Evolutionary conservation across 2,888 invertebrate genomes (phyloP).

Genomic region (Trilocha varians): DNA sequence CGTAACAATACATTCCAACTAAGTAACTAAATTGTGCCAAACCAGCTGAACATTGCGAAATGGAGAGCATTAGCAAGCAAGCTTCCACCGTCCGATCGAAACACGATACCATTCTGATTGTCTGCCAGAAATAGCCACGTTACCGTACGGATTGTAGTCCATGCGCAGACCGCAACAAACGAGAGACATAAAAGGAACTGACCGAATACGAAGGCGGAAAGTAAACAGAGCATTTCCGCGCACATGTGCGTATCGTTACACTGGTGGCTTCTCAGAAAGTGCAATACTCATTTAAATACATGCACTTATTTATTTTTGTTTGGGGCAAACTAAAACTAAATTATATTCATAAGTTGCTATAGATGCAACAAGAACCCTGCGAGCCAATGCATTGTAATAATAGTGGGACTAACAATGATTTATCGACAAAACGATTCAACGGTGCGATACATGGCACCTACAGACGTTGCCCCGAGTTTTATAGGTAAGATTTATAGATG

Average conservation of each 20-base stretch:
- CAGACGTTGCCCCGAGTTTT: constrained; percentile 33
- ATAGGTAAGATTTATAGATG: constrained; percentile 47
- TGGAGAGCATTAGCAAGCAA: constrained; percentile 14
- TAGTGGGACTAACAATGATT: constrained; percentile 41
- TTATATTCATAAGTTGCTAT: too few species aligned
- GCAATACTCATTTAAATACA: constrained; percentile 17
- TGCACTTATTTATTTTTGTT: not conserved
- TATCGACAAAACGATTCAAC: constrained; percentile 36
- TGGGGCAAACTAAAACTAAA: too few species aligned
- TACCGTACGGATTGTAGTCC: constrained; percentile 52
- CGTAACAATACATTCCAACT: constrained; percentile 21
- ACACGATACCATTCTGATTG: constrained; percentile 37
- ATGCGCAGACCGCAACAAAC: constrained; percentile 42
- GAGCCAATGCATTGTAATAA: constrained; percentile 37
- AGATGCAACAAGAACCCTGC: not conserved
- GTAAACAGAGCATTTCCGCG: constrained; percentile 58
- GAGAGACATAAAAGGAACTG: constrained; percentile 49
- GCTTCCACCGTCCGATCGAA: constrained; percentile 27
- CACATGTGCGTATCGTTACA: constrained; percentile 28
- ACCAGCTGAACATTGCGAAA: constrained; percentile 17
- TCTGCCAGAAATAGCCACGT: constrained; percentile 43
- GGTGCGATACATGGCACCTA: constrained; percentile 46
- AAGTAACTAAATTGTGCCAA: constrained; percentile 20
- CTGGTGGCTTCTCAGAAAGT: constrained; percentile 28
- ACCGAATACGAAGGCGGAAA: constrained; percentile 50